A percentile compares a stretch with the other conserved stretches of the same genome.
phyloP scores from a whole-genome alignment of 2,113 vertebrate species.

The Noctilio leporinus region DNA sequence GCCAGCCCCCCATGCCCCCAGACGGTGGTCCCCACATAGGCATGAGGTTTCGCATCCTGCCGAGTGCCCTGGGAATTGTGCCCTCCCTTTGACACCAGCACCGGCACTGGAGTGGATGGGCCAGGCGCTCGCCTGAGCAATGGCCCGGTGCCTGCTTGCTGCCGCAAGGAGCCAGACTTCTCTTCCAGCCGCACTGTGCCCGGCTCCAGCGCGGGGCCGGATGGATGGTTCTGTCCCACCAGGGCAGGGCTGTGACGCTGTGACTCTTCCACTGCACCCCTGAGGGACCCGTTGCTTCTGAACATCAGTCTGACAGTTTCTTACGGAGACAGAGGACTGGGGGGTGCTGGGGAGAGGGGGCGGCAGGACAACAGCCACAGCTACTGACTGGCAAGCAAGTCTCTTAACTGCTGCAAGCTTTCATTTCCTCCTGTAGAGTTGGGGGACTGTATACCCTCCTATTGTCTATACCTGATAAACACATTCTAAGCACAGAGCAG shows the following conservation, averaged over 20 bases:
- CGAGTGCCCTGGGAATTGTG: neutral
- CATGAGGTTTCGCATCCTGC: neutral
- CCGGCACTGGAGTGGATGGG: neutral
- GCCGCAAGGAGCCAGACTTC: neutral
- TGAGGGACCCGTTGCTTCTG: neutral
- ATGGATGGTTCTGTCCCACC: rapidly evolving
- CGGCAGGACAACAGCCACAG: neutral
- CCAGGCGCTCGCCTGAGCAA: rapidly evolving
- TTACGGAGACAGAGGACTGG: neutral
- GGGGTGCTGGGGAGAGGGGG: neutral
- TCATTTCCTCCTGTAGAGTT: neutral
- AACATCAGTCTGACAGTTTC: neutral
- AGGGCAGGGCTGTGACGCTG: neutral
- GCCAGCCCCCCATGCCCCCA: neutral
- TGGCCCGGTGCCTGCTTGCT: neutral
- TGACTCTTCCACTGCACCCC: neutral
- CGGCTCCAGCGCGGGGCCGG: rapidly evolving
- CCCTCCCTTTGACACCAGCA: rapidly evolving
- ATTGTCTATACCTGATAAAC: neutral
- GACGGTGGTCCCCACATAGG: rapidly evolving
- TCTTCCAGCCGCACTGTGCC: neutral
- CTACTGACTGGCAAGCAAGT: too few relatives aligned
- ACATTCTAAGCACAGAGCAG: neutral
- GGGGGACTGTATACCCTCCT: neutral
- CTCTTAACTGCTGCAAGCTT: neutral